Evolutionary conservation across 1,140 invertebrate genomes (phyloP).

Genomic region (Anadara kagoshimensis): DNA sequence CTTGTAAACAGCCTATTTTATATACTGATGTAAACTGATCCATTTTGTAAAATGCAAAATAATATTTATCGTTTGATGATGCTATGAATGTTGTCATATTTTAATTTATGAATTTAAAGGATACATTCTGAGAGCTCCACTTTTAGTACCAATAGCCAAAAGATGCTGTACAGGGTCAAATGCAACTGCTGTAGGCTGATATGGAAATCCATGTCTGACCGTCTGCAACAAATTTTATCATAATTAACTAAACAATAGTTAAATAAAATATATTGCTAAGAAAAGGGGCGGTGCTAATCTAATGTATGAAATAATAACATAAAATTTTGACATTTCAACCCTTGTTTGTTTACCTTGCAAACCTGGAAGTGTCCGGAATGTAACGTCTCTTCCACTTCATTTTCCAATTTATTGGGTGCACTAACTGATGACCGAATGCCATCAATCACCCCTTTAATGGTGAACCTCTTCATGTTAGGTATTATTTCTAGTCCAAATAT

Average conservation of each 20-base stretch:
- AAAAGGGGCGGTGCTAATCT: too few relatives aligned
- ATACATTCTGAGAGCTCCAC: conserved; percentile 97
- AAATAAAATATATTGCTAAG: too few relatives aligned
- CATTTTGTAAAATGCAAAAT: too few relatives aligned
- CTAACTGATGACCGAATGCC: conserved; percentile 63
- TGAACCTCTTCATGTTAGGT: conserved; percentile 59
- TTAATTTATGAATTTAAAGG: conserved; percentile 77
- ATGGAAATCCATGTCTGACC: conserved; percentile 98
- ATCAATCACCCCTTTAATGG: conserved; percentile 62
- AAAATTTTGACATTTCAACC: conserved; percentile 11
- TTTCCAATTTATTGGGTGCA: conserved; percentile 61
- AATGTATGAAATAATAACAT: conserved; percentile 16
- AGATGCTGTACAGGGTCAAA: conserved; percentile 98
- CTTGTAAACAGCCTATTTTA: too few relatives aligned
- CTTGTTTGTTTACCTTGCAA: conserved; percentile 57
- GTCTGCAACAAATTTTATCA: conserved; percentile 83
- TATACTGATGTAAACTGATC: too few relatives aligned
- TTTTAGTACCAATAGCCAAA: conserved; percentile 96
- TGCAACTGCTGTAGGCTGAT: conserved; percentile 95
- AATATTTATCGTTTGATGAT: too few relatives aligned
- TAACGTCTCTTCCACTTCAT: conserved; percentile 65
- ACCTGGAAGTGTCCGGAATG: conserved; percentile 66
- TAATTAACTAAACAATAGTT: too few relatives aligned
- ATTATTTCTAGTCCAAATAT: conserved; percentile 13
- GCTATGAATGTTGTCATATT: too few relatives aligned